These are phyloP conservation scores for Ochotona princeps DNA, from an alignment of 2,113 vertebrate genomes.

Conservation along the genomic window DNA sequence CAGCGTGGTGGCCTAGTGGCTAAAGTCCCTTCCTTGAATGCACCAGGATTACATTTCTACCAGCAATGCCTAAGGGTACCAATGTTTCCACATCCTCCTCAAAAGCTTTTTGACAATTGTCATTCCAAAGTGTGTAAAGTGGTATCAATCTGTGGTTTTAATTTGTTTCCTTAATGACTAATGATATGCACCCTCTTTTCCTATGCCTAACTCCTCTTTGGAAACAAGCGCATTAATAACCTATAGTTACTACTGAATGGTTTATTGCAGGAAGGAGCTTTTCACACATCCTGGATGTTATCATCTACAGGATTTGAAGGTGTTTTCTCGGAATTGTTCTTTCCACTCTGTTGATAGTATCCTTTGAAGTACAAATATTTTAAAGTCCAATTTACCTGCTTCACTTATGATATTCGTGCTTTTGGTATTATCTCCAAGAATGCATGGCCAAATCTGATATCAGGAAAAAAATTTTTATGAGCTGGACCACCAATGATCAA, in stretches of 20 bases:
- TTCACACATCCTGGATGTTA: not conserved
- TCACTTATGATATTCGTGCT: not conserved
- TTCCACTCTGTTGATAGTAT: not conserved
- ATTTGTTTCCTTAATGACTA: not conserved
- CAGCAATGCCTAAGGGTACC: too few species aligned
- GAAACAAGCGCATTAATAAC: not conserved
- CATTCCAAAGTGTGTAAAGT: not conserved
- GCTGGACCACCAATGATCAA: not conserved
- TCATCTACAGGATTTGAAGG: not conserved
- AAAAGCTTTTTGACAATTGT: not conserved
- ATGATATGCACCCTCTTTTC: not conserved
- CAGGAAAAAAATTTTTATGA: not conserved
- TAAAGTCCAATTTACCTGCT: not conserved
- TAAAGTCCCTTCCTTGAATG: too few species aligned
- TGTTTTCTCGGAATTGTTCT: not conserved
- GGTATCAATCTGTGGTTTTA: not conserved
- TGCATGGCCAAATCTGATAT: not conserved
- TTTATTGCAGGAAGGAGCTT: not conserved
- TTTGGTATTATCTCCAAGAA: not conserved
- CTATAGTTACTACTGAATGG: not conserved
- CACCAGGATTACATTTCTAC: not conserved
- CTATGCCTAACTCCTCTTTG: not conserved
- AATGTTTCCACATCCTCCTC: too few species aligned
- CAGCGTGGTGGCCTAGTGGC: too few species aligned
- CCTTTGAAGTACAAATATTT: slow-evolving; percentile 1